phyloP scores from a whole-genome alignment of 2,888 invertebrate species.

The Trichacis sp. region DNA sequence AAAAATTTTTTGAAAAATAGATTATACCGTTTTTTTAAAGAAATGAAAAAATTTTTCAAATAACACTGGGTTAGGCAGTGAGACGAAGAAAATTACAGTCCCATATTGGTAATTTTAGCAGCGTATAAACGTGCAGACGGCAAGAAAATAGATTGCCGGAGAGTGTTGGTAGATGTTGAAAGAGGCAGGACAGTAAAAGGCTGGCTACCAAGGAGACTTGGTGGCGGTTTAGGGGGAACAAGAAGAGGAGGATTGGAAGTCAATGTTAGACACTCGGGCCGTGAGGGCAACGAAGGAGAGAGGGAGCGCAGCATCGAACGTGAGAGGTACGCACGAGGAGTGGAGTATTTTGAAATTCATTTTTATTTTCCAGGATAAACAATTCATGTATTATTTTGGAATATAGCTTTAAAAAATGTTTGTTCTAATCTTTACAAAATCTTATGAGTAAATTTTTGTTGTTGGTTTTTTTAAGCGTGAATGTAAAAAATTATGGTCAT shows the following conservation, averaged over 20 bases:
- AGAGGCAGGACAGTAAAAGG: constrained; percentile 98
- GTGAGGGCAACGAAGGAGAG: constrained; percentile 92
- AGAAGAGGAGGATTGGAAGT: constrained; percentile 95
- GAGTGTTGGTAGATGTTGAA: constrained; percentile 98
- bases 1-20: no score
- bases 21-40: no score
- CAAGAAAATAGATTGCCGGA: constrained; percentile 98
- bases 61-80: neutral
- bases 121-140: constrained; percentile 99
- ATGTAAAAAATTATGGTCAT: no score
- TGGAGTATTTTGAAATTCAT: no score
- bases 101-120: constrained; percentile 77
- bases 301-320: constrained; percentile 85
- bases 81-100: constrained; percentile 44
- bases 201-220: constrained; percentile 96
- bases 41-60: no score
- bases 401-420: no score
- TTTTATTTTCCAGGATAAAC: no score
- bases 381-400: no score
- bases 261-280: constrained; percentile 95
- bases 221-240: constrained; percentile 97
- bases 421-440: no score
- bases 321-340: constrained; percentile 76
- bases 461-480: no score
- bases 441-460: no score